Evolutionary conservation across 2,797 vertebrate genomes (phyloP).

Genomic region (Rhynchotus rufescens): DNA sequence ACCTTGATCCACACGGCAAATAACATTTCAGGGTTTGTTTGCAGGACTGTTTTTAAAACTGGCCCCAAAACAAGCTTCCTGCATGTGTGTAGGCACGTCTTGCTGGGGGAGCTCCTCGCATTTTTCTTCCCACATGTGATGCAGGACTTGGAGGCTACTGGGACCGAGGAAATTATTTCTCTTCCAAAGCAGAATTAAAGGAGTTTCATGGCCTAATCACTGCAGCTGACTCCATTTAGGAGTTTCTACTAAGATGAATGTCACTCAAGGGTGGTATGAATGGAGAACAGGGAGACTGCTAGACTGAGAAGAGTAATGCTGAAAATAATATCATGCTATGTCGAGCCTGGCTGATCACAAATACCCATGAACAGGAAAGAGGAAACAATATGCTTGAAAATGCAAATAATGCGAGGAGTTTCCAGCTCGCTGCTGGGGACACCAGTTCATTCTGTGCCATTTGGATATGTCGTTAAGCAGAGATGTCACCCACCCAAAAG

Average conservation of each 20-base stretch:
- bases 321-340: neutral
- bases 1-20: neutral
- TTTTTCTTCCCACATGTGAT: neutral
- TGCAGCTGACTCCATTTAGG: neutral
- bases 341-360: neutral
- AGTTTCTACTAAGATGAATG: neutral
- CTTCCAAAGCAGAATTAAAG: neutral
- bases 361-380: neutral
- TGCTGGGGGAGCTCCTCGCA: neutral
- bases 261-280: neutral
- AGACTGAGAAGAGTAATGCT: neutral
- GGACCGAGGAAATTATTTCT: neutral
- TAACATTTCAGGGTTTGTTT: neutral
- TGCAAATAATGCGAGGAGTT: neutral
- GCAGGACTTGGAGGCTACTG: neutral
- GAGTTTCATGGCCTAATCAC: neutral
- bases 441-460: neutral
- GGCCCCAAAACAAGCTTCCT: neutral
- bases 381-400: neutral
- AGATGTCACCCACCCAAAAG: neutral
- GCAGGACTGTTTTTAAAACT: neutral
- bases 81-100: neutral
- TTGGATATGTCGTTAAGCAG: neutral
- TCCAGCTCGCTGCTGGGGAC: neutral
- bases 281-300: neutral